phyloP scores from a whole-genome alignment of 2,113 vertebrate species.

The Dicrurus megarhynchus region DNA sequence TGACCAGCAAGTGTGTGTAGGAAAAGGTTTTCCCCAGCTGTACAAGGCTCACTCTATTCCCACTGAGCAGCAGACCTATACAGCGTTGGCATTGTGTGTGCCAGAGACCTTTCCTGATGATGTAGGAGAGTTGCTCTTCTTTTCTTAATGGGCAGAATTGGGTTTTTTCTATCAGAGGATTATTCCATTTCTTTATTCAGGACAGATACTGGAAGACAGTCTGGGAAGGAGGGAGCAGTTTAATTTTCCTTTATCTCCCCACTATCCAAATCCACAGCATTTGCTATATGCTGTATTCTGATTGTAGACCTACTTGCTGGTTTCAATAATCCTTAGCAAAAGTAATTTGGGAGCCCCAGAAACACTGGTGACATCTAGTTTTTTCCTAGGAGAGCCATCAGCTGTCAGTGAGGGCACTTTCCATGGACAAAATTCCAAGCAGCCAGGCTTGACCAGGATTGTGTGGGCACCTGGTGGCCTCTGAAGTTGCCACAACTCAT shows the following conservation, averaged over 20 bases:
- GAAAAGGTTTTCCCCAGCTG: neutral
- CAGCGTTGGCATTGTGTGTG: fast-evolving
- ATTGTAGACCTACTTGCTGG: neutral
- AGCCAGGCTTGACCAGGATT: neutral
- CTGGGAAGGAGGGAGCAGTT: neutral
- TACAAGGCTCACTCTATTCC: neutral
- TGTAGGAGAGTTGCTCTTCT: neutral
- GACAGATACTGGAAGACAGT: neutral
- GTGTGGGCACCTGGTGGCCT: neutral
- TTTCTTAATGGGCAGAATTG: neutral
- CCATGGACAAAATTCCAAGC: neutral
- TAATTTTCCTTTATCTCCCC: neutral
- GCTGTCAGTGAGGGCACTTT: neutral
- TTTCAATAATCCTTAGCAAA: neutral
- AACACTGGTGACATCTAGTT: neutral
- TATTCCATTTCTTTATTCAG: neutral
- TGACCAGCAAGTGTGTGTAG: neutral
- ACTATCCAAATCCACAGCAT: neutral
- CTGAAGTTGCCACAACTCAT: neutral
- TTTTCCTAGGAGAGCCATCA: neutral
- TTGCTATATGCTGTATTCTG: neutral
- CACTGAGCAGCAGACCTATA: neutral
- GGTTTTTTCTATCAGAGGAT: neutral
- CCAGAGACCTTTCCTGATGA: neutral
- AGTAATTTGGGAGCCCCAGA: neutral